Evolutionary conservation across 2,113 vertebrate species (phyloP).

Genomic region (Oenanthe melanoleuca): DNA sequence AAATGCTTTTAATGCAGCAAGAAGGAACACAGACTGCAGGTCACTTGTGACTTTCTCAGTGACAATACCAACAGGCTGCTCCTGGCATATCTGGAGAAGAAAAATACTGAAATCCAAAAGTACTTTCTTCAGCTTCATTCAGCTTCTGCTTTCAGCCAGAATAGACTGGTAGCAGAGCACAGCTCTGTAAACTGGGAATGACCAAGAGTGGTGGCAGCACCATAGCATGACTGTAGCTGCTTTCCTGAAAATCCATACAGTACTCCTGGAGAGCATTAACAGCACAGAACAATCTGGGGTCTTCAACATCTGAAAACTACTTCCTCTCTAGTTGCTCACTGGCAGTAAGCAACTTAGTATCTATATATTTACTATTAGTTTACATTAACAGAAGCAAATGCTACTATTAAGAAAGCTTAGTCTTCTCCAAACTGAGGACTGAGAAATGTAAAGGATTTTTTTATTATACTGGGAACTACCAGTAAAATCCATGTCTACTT

Average conservation of each 20-base stretch:
- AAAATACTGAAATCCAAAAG: not conserved
- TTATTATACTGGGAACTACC: not conserved
- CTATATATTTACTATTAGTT: not conserved
- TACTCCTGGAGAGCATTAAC: not conserved
- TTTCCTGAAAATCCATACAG: not conserved
- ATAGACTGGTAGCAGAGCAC: not conserved
- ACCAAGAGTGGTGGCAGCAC: not conserved
- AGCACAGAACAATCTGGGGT: not conserved
- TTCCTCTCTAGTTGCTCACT: not conserved
- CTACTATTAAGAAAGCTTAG: not conserved
- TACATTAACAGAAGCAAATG: not conserved
- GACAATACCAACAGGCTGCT: not conserved
- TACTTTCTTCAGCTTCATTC: not conserved
- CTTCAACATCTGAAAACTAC: not conserved
- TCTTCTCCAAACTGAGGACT: not conserved
- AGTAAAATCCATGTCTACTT: not conserved
- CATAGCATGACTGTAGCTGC: fast-evolving
- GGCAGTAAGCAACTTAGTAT: not conserved
- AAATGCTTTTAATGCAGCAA: not conserved
- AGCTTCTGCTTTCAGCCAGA: not conserved
- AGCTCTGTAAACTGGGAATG: not conserved
- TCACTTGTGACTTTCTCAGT: not conserved
- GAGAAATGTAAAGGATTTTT: not conserved
- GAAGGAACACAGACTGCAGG: not conserved
- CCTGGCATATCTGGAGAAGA: not conserved